Base-by-base conservation (phyloP, 1,140 invertebrate genomes). In the Colletes gigas region DNA sequence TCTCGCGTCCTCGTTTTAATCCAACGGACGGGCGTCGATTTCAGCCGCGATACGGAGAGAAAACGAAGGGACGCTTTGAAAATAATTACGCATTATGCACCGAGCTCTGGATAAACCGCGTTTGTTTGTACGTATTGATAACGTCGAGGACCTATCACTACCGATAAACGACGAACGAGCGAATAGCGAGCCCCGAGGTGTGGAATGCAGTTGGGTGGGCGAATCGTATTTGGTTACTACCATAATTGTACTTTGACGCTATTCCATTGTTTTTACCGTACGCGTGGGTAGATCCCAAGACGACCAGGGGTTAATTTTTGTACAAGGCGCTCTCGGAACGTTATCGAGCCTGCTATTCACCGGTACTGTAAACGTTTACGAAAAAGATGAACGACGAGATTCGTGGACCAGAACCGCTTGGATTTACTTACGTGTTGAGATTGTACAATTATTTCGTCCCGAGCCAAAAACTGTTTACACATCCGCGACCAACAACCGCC, bases 381-480 rank as follows among this genome's bases (percentile, higher is more conserved):
- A 30, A 30, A 60, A 60, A 12, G 30, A 47, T 47, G 44, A 9
- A 47, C 9, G 44, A 47, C 44, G 9, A 47, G 30, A 30, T 30
- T 30, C 30, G 30, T 30, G 30, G 30, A 30, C 30, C 30, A 30
- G 2, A 30, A 30, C 30, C 2, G 30, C 30, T 30, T 30, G 30
- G 30, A 30, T 30, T 30, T 30, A 5, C 44, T 4, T 8, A 9
- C 39, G 17, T 1, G 21, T 55, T n/a, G 21, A 44, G 54, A 15
- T 41, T 50, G 67, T 17, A 84, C 84, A 86, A 87, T 89, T 87
- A 87, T 83, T 83, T 77, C 60, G 78, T 81, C 75, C 72, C 76
- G 76, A 75, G 59, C 80, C 79, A 90, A 88, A 88, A 86, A 85
- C 86, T 73, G 69, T 83, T 88, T 89, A 84, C 82, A 83, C 82